Percentiles rank a stretch among this genome's conserved stretches.
Evolutionary conservation across 2,113 vertebrate species (phyloP).

Genomic region (Procapra przewalskii): DNA sequence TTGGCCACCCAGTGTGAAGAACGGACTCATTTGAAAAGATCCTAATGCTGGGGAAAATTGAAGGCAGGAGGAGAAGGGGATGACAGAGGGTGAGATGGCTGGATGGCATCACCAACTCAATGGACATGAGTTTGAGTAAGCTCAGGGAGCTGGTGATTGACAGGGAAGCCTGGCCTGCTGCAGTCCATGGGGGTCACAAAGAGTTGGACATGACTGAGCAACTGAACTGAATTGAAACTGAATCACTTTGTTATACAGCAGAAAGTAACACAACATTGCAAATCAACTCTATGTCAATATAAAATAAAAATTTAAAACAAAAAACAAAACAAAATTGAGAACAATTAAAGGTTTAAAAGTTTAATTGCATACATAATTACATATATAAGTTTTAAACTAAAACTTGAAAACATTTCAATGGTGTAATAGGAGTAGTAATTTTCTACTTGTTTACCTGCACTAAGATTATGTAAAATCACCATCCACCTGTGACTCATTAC

Average conservation of each 20-base stretch:
- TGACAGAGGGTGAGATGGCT: background rate
- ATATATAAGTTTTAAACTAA: background rate
- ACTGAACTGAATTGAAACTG: background rate
- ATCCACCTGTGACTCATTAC: background rate
- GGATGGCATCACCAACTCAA: background rate
- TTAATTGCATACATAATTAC: background rate
- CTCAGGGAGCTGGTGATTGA: background rate
- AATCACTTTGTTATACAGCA: background rate
- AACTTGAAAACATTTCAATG: background rate
- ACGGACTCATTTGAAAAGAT: background rate
- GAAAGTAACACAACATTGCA: background rate
- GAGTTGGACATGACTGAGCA: background rate
- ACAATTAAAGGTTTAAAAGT: background rate
- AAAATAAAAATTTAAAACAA: background rate
- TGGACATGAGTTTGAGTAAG: background rate
- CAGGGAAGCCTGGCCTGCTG: background rate
- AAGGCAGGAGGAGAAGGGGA: background rate
- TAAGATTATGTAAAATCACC: background rate
- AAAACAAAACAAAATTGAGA: background rate
- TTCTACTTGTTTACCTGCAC: background rate
- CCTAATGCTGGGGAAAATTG: background rate
- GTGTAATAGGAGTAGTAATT: background rate
- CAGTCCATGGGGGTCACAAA: background rate
- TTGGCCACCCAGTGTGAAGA: background rate
- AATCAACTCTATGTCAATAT: background rate